These are phyloP conservation scores for Rhabdomys pumilio DNA, from an alignment of 2,797 vertebrate genomes.

Conservation along the genomic window DNA sequence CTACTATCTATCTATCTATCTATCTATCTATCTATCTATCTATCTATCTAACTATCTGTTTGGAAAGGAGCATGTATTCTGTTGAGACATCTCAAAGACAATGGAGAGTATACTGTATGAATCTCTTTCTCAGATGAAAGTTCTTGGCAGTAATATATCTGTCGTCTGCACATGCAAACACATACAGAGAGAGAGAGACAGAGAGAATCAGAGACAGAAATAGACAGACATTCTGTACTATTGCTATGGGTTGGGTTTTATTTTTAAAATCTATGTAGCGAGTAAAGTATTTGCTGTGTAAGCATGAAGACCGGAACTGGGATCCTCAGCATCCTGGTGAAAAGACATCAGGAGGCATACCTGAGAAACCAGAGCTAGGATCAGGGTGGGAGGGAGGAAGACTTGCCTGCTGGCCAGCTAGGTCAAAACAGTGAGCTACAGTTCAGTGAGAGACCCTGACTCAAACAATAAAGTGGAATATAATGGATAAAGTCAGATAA, in stretches of 20 bases:
- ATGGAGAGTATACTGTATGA: neutral
- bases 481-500: neutral
- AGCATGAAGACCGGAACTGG: neutral
- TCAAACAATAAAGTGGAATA: neutral
- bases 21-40: too few relatives aligned
- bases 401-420: neutral
- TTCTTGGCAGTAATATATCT: neutral
- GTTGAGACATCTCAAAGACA: neutral
- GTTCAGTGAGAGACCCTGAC: neutral
- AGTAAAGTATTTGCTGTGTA: neutral
- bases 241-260: neutral
- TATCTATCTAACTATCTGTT: neutral
- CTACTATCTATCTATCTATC: too few relatives aligned
- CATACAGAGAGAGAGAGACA: neutral
- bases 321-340: neutral
- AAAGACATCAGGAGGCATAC: neutral
- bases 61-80: neutral
- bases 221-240: neutral
- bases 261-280: neutral
- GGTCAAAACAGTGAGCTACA: neutral
- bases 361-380: neutral
- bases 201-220: neutral
- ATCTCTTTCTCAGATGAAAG: constrained; percentile 25
- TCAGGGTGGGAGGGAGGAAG: neutral
- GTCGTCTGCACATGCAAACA: neutral